Percentiles rank a stretch among this genome's conserved stretches.
Evolutionary conservation across 2,113 vertebrate species (phyloP).

Genomic region (human (Homo sapiens)): DNA sequence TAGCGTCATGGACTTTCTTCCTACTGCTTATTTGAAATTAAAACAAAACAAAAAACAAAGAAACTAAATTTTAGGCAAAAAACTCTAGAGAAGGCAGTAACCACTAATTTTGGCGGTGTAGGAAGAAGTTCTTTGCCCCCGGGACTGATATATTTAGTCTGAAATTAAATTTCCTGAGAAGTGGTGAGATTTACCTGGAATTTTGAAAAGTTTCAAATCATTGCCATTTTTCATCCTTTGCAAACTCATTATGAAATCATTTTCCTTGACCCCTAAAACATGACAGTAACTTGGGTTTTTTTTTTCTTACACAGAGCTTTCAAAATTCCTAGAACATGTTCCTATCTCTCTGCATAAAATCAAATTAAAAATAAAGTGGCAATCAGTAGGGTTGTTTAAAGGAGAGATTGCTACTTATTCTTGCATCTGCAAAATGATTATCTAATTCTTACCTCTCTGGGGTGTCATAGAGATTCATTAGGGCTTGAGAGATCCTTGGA

Average conservation of each 20-base stretch:
- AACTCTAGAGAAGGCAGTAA: not conserved
- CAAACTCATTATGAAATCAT: not conserved
- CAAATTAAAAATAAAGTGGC: not conserved
- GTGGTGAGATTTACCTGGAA: too few species aligned
- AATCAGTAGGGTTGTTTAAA: not conserved
- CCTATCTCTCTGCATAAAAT: not conserved
- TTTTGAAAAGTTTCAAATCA: not conserved
- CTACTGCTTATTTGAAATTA: not conserved
- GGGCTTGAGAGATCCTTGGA: not conserved
- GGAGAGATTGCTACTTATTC: not conserved
- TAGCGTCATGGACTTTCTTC: not conserved
- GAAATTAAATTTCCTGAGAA: not conserved
- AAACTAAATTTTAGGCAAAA: not conserved
- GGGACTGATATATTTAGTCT: not conserved
- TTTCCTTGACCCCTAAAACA: not conserved
- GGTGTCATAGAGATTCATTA: not conserved
- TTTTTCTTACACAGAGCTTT: not conserved
- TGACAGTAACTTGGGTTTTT: not conserved
- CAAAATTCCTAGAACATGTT: not conserved
- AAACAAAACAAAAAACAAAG: not conserved
- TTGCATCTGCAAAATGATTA: not conserved
- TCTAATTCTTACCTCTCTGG: not conserved
- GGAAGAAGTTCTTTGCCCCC: not conserved
- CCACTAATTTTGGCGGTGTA: not conserved
- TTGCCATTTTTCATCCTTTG: not conserved